A percentile compares a stretch with the other conserved stretches of the same genome.
Evolutionary conservation across 2,797 vertebrate genomes (phyloP).

Genomic region (Sebastes baramenuke): DNA sequence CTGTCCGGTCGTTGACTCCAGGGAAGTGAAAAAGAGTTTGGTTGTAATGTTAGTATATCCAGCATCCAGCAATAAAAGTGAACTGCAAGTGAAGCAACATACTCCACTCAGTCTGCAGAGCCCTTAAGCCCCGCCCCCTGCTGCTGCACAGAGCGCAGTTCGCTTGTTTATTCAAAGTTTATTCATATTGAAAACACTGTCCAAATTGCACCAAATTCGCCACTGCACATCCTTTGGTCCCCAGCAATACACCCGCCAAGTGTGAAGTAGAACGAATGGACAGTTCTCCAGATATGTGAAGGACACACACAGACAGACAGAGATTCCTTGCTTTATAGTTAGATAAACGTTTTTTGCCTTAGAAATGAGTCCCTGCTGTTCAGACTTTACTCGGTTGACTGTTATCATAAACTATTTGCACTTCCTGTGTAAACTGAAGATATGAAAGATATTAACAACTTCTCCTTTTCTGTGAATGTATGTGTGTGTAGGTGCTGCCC

Average conservation of each 20-base stretch:
- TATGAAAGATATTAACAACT: slow-evolving; percentile 4
- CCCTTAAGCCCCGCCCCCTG: not conserved
- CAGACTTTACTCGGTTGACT: not conserved
- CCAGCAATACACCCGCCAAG: not conserved
- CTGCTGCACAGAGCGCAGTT: not conserved
- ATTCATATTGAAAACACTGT: not conserved
- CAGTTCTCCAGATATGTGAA: not conserved
- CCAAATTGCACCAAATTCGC: not conserved
- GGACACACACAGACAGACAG: not conserved
- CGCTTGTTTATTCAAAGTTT: not conserved
- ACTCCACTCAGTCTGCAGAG: not conserved
- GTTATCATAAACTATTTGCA: not conserved
- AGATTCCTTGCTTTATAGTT: not conserved
- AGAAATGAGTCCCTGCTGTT: not conserved
- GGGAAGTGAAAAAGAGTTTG: no score
- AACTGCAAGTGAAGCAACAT: no score
- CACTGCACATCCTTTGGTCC: not conserved
- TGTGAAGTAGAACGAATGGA: not conserved
- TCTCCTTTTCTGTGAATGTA: not conserved
- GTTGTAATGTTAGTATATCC: no score
- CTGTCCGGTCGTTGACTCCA: no score
- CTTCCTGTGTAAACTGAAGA: not conserved
- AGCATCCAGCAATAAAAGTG: no score
- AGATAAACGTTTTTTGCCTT: not conserved
- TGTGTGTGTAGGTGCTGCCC: slow-evolving; percentile 89